Percentiles rank a stretch among this genome's conserved stretches.
phyloP scores from a whole-genome alignment of 2,797 vertebrate genomes.

The Acropternis orthonyx region DNA sequence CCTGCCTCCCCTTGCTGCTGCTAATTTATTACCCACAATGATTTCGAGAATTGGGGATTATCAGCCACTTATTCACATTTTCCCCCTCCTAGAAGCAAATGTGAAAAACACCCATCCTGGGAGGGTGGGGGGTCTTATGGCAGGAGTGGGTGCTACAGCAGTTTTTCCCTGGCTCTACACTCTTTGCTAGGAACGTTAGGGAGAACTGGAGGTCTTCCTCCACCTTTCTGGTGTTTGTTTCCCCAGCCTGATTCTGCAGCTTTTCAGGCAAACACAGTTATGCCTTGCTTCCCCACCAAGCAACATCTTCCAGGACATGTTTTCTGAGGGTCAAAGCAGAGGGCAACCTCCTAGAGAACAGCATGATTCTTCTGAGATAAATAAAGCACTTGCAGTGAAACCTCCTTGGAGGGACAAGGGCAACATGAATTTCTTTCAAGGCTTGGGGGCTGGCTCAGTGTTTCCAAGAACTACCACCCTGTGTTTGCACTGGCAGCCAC shows the following conservation, averaged over 20 bases:
- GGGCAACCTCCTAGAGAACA: neutral
- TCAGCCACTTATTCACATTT: neutral
- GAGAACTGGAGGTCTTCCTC: neutral
- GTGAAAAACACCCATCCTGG: neutral
- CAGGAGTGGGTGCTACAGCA: neutral
- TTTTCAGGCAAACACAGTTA: neutral
- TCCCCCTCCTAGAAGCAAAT: neutral
- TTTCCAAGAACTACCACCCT: neutral
- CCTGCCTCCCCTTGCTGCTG: neutral
- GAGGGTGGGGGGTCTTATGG: neutral
- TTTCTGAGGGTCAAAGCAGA: neutral
- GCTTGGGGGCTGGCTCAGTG: neutral
- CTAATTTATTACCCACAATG: neutral
- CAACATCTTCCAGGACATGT: neutral
- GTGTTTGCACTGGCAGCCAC: neutral
- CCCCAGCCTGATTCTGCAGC: neutral
- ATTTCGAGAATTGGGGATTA: neutral
- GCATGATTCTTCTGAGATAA: neutral
- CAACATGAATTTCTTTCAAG: neutral
- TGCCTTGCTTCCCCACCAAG: neutral
- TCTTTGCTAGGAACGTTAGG: neutral
- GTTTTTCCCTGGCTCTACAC: neutral
- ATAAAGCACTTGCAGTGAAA: neutral
- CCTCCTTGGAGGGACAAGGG: neutral
- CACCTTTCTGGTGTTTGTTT: neutral